A percentile compares a stretch with the other conserved stretches of the same genome.
Conservation (phyloP, 2,797 vertebrate genomes). For the Sebastes flavidus region DNA sequence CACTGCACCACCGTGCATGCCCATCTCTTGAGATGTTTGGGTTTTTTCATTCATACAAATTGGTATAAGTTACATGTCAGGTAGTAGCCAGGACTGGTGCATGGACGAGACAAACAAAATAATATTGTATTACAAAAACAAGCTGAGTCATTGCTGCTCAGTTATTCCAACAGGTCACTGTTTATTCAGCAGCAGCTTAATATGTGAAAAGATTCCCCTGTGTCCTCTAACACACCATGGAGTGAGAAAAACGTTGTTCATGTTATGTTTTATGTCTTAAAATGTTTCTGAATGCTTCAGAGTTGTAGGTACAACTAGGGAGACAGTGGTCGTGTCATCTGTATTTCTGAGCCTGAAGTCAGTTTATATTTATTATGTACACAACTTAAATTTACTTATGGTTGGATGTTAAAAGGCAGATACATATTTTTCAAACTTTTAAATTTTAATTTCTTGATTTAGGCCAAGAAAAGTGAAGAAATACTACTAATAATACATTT, state of each 20-base stretch:
- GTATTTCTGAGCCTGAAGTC: not conserved
- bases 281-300: too few relatives aligned
- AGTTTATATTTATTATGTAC: not conserved
- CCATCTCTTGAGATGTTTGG: too few relatives aligned
- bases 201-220: too few relatives aligned
- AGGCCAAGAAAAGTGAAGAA: not conserved
- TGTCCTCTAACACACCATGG: too few relatives aligned
- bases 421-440: too few relatives aligned
- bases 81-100: not conserved
- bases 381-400: not conserved
- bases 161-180: not conserved
- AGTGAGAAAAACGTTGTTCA: too few relatives aligned
- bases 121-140: too few relatives aligned
- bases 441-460: not conserved
- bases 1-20: too few relatives aligned
- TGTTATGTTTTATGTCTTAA: too few relatives aligned
- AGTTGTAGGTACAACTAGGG: too few relatives aligned
- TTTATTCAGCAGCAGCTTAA: too few relatives aligned
- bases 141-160: not conserved
- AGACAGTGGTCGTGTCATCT: too few relatives aligned
- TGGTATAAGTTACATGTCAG: not conserved
- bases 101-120: not conserved
- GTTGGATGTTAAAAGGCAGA: not conserved
- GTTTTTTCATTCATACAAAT: not conserved
- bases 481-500: fast-evolving